A percentile compares a stretch with the other conserved stretches of the same genome.
phyloP scores from a whole-genome alignment of 1,140 invertebrate species.

The Spodoptera frugiperda region DNA sequence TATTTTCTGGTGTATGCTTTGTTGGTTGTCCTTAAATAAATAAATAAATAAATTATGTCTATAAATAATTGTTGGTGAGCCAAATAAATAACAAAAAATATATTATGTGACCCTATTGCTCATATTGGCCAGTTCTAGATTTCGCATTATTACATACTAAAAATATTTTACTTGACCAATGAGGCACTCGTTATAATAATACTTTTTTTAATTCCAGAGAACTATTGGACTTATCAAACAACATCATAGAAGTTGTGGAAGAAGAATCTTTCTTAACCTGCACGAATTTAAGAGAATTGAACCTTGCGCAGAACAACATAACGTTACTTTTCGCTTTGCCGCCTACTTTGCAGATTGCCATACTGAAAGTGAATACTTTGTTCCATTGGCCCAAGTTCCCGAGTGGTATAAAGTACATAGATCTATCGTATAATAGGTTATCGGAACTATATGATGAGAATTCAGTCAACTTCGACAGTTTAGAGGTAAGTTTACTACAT shows the following conservation, averaged over 20 bases:
- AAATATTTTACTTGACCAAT: too few species aligned
- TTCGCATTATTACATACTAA: too few species aligned
- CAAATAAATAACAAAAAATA: too few species aligned
- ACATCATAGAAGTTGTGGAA: constrained; percentile 80
- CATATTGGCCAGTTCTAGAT: too few species aligned
- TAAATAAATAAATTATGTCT: too few species aligned
- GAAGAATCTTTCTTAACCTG: constrained; percentile 72
- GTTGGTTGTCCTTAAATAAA: too few species aligned
- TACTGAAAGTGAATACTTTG: constrained; percentile 77
- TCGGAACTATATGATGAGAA: constrained; percentile 73
- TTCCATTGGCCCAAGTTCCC: constrained; percentile 79
- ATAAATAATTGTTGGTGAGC: too few species aligned
- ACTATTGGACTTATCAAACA: constrained; percentile 80
- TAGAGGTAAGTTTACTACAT: constrained; percentile 69
- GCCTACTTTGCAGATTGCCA: constrained; percentile 68
- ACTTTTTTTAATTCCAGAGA: constrained; percentile 70
- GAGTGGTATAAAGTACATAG: constrained; percentile 75
- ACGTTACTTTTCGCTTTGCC: constrained; percentile 75
- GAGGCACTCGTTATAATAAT: too few species aligned
- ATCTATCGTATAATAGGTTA: constrained; percentile 80
- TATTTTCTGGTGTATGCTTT: too few species aligned
- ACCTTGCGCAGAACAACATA: constrained; percentile 82
- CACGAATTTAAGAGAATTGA: constrained; percentile 73
- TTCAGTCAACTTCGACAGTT: constrained; percentile 71
- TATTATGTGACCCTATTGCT: too few species aligned